Evolutionary conservation across 2,888 invertebrate species (phyloP).

Genomic region (Phasia obesa): DNA sequence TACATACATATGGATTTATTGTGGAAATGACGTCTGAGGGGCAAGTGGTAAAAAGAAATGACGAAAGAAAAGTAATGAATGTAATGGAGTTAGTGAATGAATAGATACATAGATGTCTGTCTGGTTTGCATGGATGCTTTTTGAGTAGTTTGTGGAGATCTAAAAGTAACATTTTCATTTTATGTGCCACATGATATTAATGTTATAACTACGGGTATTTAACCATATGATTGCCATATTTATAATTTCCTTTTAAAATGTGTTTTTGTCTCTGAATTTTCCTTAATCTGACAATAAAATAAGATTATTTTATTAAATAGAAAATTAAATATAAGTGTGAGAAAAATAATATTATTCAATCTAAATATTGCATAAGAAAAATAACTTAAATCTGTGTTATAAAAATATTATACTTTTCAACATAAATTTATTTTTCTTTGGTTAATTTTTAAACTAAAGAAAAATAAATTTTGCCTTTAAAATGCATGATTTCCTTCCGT

Average conservation of each 20-base stretch:
- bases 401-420: neutral
- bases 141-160: neutral
- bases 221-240: slow-evolving; percentile 66
- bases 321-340: slow-evolving; percentile 20
- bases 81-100: neutral
- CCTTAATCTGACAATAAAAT: slow-evolving; percentile 23
- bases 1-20: slow-evolving; percentile 24
- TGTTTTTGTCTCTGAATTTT: slow-evolving; percentile 6
- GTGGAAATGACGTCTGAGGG: slow-evolving; percentile 13
- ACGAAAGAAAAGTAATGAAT: slow-evolving; percentile 19
- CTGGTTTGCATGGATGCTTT: slow-evolving; percentile 34
- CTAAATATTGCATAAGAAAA: neutral
- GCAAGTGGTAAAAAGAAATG: slow-evolving; percentile 5
- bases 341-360: slow-evolving; percentile 24
- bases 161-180: slow-evolving; percentile 21
- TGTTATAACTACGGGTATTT: slow-evolving; percentile 41
- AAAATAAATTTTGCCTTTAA: neutral
- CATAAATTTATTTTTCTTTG: neutral
- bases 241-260: slow-evolving; percentile 38
- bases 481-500: slow-evolving; percentile 4
- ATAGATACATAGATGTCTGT: slow-evolving; percentile 33
- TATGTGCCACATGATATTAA: slow-evolving; percentile 28
- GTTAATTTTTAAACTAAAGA: too few species aligned
- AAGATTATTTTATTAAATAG: neutral
- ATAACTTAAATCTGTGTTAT: neutral